Base-by-base conservation (phyloP, 2,113 vertebrate species). In the Saimiri boliviensis region DNA sequence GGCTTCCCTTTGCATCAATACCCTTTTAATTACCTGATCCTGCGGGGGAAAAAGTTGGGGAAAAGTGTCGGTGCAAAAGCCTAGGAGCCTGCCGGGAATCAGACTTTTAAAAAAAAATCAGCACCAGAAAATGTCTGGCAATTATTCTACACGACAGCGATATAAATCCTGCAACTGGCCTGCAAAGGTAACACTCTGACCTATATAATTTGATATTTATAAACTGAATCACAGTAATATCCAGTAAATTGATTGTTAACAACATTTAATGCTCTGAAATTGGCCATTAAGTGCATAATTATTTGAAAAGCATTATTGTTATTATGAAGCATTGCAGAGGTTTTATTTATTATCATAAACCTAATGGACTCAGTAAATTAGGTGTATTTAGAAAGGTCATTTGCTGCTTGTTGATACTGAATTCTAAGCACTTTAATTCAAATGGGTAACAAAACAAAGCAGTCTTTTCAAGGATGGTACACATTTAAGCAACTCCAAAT, bases 201-300 rank as follows among this genome's bases (percentile, higher is more conserved):
- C 98, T 98, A 92, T 96, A 97, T 98, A 98, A 99, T 98, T 97
- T 97, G 97, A 89, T 96, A 92, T 97, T 98, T 98, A 95, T 97
- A 98, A 98, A 98, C 87, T 80, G 96, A 98, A 98, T 85, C 91
- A 84, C 93, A 96, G 58, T 96, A 97, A 98, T 97, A 97, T 56
- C 96, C 96, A 93, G 94, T 89, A 98, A 98, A 98, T 98, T 98
- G 98, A 98, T 98, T 98, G 98, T 98, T 98, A 98, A 97, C 98
- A 96, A 86, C 89, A 79, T 96, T 96, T 96, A 98, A 98, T 98
- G 98, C 93, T 97, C 96, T 95, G 96, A 98, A 98, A 98, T 98
- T 98, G 98, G 89, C 96, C 97, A 97, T 98, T 98, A 98, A 98
- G 68, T 86, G 79, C 4, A 13, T 96, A 98, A 96, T 98, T 81